Base-by-base conservation (phyloP, 2,797 vertebrate species). In the Melanotaenia nigrans region DNA sequence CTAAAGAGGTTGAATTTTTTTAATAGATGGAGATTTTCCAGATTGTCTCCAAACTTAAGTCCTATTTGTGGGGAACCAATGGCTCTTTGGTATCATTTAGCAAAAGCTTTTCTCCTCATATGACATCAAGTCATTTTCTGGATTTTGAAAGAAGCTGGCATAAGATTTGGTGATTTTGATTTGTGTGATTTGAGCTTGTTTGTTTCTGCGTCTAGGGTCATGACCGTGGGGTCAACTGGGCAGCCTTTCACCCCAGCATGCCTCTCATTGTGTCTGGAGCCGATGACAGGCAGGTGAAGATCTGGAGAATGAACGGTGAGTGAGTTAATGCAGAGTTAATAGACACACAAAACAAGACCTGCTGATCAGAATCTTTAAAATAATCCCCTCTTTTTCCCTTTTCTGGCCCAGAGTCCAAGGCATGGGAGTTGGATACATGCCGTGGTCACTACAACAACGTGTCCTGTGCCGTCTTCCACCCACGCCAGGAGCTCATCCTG, bases 381-480 rank as follows among this genome's bases (percentile, higher is more conserved):
- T 40, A 4, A 0, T 42, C 3, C 2, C 16, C 7, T 61, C n/a
- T 49, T 35, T 47, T 47, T 20, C 6, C 18, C 4, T 10, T 42
- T 22, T 24, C 14, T 32, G 0, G 32, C 42, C 3, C 81, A 98
- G 97, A 99, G 69, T 98, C 97, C 0, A 98, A 98, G 77, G 97
- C 98, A 0, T 99, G 97, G 98, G 97, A 99, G 88, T 94, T 99
- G 28, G 98, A 99, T 87, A 99, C 97, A 0, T 99, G 98, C 85
- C 95, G 97, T 0, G 98, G 97, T 0, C 97, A 99, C 90, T 99
- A 99, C 93, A 99, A 99, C 95, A 99, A 99, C 0, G 97, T 99
- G 35, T 99, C 98, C 1, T 99, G 98, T 1, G 96, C 97, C 0
- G 96, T 97, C 22, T 99, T 99, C 87, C 98, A 99, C 85, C 98